A percentile compares a stretch with the other conserved stretches of the same genome.
phyloP scores from a whole-genome alignment of 2,113 vertebrate species.

The Dipodomys merriami region DNA sequence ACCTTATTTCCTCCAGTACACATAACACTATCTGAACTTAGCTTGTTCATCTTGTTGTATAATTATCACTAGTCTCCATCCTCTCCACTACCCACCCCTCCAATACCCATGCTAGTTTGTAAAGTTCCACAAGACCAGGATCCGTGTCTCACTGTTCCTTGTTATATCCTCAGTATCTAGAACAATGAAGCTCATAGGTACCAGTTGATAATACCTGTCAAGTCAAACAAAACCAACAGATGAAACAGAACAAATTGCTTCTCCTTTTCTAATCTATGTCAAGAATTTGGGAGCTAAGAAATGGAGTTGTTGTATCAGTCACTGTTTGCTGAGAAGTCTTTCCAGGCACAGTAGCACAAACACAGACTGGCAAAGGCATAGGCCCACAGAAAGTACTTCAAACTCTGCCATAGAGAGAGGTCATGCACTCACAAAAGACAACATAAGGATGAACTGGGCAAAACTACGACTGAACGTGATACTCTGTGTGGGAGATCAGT shows the following conservation, averaged over 20 bases:
- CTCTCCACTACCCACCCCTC: not conserved
- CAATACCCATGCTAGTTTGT: not conserved
- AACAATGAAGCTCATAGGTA: not conserved
- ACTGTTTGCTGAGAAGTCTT: not conserved
- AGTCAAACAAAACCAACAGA: not conserved
- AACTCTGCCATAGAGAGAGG: not conserved
- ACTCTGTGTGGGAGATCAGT: not conserved
- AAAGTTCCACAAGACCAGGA: not conserved
- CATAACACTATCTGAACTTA: not conserved
- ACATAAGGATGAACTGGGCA: not conserved
- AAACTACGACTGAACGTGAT: not conserved
- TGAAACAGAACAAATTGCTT: not conserved
- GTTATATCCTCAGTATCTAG: not conserved
- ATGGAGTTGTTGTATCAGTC: not conserved
- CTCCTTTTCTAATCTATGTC: not conserved
- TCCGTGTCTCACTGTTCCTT: not conserved
- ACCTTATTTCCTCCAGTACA: not conserved
- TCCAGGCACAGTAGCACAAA: not conserved
- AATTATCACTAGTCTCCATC: not conserved
- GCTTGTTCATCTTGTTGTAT: not conserved
- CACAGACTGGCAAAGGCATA: not conserved
- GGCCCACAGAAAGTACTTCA: not conserved
- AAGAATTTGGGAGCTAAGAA: constrained; percentile 9
- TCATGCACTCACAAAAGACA: not conserved
- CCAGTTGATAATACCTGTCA: not conserved